These are phyloP conservation scores for Monochamus alternatus DNA, from an alignment of 2,888 invertebrate species.

Conservation along the genomic window DNA sequence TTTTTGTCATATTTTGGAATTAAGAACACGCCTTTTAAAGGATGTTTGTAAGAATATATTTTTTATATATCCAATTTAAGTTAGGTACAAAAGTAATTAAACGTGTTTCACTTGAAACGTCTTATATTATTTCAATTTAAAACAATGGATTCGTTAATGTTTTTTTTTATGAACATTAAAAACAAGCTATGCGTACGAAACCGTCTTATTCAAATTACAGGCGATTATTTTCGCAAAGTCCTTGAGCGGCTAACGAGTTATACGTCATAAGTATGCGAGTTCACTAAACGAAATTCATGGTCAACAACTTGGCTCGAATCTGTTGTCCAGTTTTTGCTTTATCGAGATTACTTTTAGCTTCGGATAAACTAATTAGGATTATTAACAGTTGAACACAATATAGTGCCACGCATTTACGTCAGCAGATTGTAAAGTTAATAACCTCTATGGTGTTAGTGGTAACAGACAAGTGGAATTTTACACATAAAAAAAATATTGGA, in stretches of 20 bases:
- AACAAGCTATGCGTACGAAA: background rate
- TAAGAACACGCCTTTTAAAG: too few relatives aligned
- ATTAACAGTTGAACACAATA: constrained; percentile 24
- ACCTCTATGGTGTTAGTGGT: background rate
- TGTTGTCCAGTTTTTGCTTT: constrained; percentile 34
- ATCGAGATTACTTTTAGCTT: background rate
- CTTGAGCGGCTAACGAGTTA: constrained; percentile 41
- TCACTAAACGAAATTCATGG: constrained; percentile 65
- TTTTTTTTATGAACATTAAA: background rate
- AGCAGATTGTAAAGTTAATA: constrained; percentile 16
- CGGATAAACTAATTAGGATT: constrained; percentile 22
- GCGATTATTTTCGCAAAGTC: constrained; percentile 34
- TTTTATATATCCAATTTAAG: too few relatives aligned
- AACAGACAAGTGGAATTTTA: background rate
- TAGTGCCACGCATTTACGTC: constrained; percentile 2
- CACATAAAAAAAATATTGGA: constrained; percentile 6
- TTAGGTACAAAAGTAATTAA: too few relatives aligned
- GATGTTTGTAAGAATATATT: too few relatives aligned
- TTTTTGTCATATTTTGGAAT: too few relatives aligned
- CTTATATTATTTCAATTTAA: too few relatives aligned
- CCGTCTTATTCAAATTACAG: constrained; percentile 3
- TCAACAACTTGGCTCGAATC: constrained; percentile 54
- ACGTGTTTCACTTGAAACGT: too few relatives aligned
- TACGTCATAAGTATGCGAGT: constrained; percentile 53
- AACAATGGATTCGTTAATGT: background rate